A percentile compares a stretch with the other conserved stretches of the same genome.
These are phyloP conservation scores for Acrocephalus arundinaceus DNA, from an alignment of 2,113 vertebrate species.

Conservation along the genomic window DNA sequence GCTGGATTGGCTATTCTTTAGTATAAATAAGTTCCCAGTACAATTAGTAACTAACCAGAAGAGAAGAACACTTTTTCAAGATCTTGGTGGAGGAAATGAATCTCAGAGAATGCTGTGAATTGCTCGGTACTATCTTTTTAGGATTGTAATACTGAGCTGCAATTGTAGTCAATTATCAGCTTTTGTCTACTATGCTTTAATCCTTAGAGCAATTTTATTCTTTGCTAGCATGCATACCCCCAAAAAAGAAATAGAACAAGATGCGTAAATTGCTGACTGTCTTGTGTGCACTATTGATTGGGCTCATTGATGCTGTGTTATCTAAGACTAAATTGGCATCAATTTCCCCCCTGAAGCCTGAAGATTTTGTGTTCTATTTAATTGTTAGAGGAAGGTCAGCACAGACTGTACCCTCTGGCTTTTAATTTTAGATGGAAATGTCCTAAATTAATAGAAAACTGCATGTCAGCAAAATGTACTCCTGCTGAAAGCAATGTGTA, in stretches of 20 bases:
- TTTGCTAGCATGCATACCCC: background rate
- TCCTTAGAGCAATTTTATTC: background rate
- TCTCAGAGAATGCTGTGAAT: background rate
- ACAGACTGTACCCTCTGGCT: conserved; percentile 35
- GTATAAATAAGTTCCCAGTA: background rate
- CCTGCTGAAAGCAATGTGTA: conserved; percentile 49
- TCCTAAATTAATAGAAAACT: conserved; percentile 55
- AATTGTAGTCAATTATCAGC: conserved; percentile 30
- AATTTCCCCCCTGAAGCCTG: conserved; percentile 4
- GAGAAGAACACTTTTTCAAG: background rate
- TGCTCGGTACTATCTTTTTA: background rate
- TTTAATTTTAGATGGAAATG: conserved; percentile 48
- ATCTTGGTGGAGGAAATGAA: background rate
- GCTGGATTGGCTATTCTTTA: background rate
- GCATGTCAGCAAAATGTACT: conserved; percentile 54
- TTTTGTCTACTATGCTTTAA: conserved; percentile 26
- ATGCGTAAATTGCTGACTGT: conserved; percentile 34
- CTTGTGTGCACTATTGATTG: conserved; percentile 45
- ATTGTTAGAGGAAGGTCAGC: conserved; percentile 66
- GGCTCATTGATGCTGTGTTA: conserved; percentile 48
- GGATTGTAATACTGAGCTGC: background rate
- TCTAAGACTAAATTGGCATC: conserved; percentile 45
- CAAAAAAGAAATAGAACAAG: background rate
- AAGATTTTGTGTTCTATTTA: conserved; percentile 57
- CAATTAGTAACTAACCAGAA: conserved; percentile 12